These are phyloP conservation scores for Saxidomus purpurata DNA, from an alignment of 1,140 invertebrate genomes.

Conservation along the genomic window DNA sequence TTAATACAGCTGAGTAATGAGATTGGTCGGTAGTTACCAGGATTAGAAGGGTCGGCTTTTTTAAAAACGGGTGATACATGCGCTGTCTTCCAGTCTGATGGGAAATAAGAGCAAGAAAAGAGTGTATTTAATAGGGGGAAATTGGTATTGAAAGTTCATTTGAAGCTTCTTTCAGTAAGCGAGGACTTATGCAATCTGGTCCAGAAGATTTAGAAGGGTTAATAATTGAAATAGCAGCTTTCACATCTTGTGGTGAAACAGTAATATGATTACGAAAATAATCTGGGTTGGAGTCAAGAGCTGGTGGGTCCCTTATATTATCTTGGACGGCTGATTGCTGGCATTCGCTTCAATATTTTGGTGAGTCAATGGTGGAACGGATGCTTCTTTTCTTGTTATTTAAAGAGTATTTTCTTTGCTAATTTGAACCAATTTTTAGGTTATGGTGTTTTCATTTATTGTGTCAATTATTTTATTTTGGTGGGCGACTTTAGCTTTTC, in stretches of 20 bases:
- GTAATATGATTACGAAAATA: too few species aligned
- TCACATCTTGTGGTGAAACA: too few species aligned
- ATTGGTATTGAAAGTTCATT: slow-evolving; percentile 5
- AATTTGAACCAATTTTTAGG: slow-evolving; percentile 37
- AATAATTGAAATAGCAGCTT: neutral
- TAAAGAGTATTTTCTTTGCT: neutral
- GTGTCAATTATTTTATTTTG: neutral
- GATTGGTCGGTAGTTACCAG: slow-evolving; percentile 4
- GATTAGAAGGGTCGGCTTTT: slow-evolving; percentile 4
- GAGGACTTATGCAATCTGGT: slow-evolving; percentile 31
- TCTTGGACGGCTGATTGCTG: neutral
- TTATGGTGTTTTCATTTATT: slow-evolving; percentile 14
- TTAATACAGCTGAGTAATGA: slow-evolving; percentile 9
- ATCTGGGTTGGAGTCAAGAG: too few species aligned
- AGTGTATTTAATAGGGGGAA: slow-evolving; percentile 27
- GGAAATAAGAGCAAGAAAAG: neutral
- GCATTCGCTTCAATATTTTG: neutral
- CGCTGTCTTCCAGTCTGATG: slow-evolving; percentile 20
- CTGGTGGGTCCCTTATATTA: too few species aligned
- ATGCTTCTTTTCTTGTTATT: neutral
- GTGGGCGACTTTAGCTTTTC: neutral
- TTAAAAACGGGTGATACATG: slow-evolving; percentile 30
- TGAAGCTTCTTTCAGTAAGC: neutral
- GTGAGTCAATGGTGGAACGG: neutral
- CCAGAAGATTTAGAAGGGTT: slow-evolving; percentile 35